A percentile compares a stretch with the other conserved stretches of the same genome.
Evolutionary conservation across 2,888 invertebrate species (phyloP).

Genomic region (Pseudococcus viburni): DNA sequence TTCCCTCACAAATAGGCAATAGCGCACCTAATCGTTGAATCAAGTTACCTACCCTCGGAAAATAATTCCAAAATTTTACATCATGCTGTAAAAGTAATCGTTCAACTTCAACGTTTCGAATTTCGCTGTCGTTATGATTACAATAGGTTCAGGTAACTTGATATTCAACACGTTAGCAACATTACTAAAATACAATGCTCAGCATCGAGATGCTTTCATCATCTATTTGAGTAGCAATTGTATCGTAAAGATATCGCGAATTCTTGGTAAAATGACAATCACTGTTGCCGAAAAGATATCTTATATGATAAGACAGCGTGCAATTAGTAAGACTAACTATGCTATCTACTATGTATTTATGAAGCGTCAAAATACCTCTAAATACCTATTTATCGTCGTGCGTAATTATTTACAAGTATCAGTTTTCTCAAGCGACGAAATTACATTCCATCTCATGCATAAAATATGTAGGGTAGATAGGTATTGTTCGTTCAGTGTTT

Average conservation of each 20-base stretch:
- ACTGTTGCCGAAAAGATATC: not conserved
- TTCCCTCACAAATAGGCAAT: not conserved
- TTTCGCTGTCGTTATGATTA: not conserved
- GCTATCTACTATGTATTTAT: not conserved
- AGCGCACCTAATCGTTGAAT: not conserved
- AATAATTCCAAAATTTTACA: not conserved
- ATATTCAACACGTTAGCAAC: not conserved
- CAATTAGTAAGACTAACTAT: not conserved
- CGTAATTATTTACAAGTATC: not conserved
- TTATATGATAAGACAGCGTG: not conserved
- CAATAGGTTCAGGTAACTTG: not conserved
- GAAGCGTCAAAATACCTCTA: not conserved
- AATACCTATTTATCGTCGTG: not conserved
- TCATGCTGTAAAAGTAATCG: not conserved
- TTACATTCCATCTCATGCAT: not conserved
- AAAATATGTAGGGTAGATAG: not conserved
- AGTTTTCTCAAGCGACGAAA: not conserved
- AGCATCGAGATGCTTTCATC: not conserved
- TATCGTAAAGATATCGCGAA: not conserved
- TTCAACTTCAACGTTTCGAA: not conserved
- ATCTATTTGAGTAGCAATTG: not conserved
- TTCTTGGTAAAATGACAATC: conserved; percentile 5
- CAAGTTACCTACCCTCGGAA: not conserved
- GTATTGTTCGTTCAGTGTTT: not conserved
- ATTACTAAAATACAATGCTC: not conserved